Percentiles rank a stretch among this genome's conserved stretches.
These are phyloP conservation scores for Hemaris fuciformis DNA, from an alignment of 2,888 invertebrate genomes.

Conservation along the genomic window DNA sequence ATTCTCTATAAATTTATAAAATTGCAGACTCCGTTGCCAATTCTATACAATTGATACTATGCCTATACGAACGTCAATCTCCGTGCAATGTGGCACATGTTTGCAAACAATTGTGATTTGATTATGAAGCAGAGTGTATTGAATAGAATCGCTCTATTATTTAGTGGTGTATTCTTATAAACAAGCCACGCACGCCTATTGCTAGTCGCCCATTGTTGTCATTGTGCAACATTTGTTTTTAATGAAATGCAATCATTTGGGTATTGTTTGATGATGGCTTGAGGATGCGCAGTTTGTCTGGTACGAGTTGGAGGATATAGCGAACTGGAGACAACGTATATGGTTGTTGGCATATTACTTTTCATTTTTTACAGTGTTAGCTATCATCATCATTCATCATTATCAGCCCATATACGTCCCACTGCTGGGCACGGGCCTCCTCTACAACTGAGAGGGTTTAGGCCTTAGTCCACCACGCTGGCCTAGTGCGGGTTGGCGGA, in stretches of 20 bases:
- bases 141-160: slow-evolving; percentile 27
- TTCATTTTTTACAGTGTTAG: background rate
- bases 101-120: slow-evolving; percentile 24
- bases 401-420: too few species aligned
- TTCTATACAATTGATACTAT: background rate
- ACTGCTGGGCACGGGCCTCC: too few species aligned
- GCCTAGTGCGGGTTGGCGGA: too few species aligned
- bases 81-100: too few species aligned
- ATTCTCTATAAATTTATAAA: too few species aligned
- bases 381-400: too few species aligned
- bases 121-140: slow-evolving; percentile 29
- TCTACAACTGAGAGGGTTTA: too few species aligned
- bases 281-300: slow-evolving; percentile 26
- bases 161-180: slow-evolving; percentile 15
- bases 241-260: slow-evolving; percentile 50
- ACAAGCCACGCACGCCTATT: slow-evolving; percentile 17
- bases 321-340: background rate
- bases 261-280: slow-evolving; percentile 38
- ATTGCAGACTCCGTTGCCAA: too few species aligned
- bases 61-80: background rate
- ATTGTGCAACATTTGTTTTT: slow-evolving; percentile 41
- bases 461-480: too few species aligned
- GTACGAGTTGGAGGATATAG: slow-evolving; percentile 22
- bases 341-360: background rate
- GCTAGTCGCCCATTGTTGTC: slow-evolving; percentile 38